Base-by-base conservation (phyloP, 2,888 invertebrate genomes). In the Pediacus dermestoides region DNA sequence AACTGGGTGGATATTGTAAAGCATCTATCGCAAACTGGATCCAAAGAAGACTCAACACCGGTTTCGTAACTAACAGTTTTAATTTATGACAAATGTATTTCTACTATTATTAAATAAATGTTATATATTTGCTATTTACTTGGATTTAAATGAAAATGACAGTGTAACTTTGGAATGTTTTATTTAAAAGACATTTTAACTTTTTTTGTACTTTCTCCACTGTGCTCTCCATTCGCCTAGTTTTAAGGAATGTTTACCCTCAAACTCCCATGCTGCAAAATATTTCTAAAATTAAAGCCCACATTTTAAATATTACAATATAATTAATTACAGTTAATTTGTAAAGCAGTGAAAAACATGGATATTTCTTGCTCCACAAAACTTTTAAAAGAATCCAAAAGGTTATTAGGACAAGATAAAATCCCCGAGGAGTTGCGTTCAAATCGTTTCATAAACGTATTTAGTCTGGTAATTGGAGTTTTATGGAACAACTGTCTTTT, bases 1-100 rank as follows among this genome's bases (percentile, higher is more conserved):
- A 82, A 96, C 72, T 96, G 96, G 95, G 82, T 95, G 6, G 95
- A 95, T 64, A 81, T 96, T 45, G 85, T 96, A n/a, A 92, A 90
- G 68, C 96, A 96, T 72, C 76, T 96, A 40, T 89, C 90, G 6
- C 94, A 94, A 65, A 83, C 83, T 34, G 80, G 77, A 44, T 70
- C 71, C 28, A 74, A 77, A 58, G 70, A 70, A 36, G 72, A 72
- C 35, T 48, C 52, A 37, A 42, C 40, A 32, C 53, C 53, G 2
- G 33, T 48, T 26, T 38, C 49, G 28, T 53, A 43, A 42, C 4
- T 13, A 13, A 11, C 14, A 28, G n/a, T 9, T 28, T 28, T 28
- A 9, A 9, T 13, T 28, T 28, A 28, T 14, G n/a, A n/a, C n/a
- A n/a, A n/a, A n/a, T n/a, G n/a, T n/a, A n/a, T n/a, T n/a, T n/a